Conservation (phyloP, 2,797 vertebrate genomes). For the Pseudochaenichthys georgianus region DNA sequence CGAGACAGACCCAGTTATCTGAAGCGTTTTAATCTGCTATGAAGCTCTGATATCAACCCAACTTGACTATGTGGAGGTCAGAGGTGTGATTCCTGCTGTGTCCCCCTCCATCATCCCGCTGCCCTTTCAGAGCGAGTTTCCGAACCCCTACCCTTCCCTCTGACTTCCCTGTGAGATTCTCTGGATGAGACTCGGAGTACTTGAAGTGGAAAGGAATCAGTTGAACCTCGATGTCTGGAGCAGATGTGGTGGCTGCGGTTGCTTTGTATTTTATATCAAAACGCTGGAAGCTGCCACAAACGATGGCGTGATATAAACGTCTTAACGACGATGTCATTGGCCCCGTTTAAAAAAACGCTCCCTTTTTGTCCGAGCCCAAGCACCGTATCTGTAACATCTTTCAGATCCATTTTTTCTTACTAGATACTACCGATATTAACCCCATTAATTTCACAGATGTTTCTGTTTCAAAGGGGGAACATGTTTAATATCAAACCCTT, state of each 20-base stretch:
- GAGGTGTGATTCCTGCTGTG: neutral
- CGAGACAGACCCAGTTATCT: no score
- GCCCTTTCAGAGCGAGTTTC: slow-evolving; percentile 8
- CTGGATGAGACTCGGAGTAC: slow-evolving; percentile 36
- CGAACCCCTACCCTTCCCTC: slow-evolving; percentile 1
- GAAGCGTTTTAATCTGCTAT: no score
- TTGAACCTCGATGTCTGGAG: slow-evolving; percentile 53
- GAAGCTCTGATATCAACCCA: slow-evolving; percentile 10
- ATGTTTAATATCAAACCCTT: slow-evolving; percentile 59
- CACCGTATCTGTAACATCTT: slow-evolving; percentile 63
- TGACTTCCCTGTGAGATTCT: slow-evolving; percentile 14
- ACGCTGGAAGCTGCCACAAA: slow-evolving; percentile 54
- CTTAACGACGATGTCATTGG: slow-evolving; percentile 62
- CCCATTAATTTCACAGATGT: slow-evolving; percentile 72
- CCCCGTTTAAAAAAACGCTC: slow-evolving; percentile 29
- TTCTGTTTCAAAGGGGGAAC: slow-evolving; percentile 58
- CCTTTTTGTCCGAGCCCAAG: slow-evolving; percentile 1
- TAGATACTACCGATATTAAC: slow-evolving; percentile 54
- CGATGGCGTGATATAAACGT: slow-evolving; percentile 56
- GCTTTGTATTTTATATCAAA: slow-evolving; percentile 73
- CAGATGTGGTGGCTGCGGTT: slow-evolving; percentile 67
- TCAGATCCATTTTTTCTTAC: slow-evolving; percentile 36
- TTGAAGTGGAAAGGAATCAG: slow-evolving; percentile 54
- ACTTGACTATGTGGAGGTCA: slow-evolving; percentile 5
- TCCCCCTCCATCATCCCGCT: slow-evolving; percentile 23